Base-by-base conservation (phyloP, 1,140 invertebrate species). In the Cydia strobilella region DNA sequence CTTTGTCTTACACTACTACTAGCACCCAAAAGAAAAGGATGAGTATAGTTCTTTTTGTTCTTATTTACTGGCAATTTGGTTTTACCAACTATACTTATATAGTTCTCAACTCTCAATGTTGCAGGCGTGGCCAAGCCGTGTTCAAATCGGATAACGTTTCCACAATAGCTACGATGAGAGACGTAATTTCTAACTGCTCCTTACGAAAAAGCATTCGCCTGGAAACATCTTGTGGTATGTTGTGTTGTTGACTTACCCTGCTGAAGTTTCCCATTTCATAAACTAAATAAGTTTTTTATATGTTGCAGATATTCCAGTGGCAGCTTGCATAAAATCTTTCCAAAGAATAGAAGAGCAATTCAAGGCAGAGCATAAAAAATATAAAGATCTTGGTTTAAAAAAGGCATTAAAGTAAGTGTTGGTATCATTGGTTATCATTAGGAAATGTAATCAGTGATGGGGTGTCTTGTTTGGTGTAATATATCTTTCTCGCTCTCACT, bases 71-170 rank as follows among this genome's bases (percentile, higher is more conserved):
- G n/a, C n/a, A n/a, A n/a, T n/a, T n/a, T n/a, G n/a, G n/a, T n/a
- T n/a, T n/a, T n/a, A n/a, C n/a, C n/a, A n/a, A n/a, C n/a, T n/a
- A n/a, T n/a, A n/a, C n/a, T n/a, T n/a, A n/a, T n/a, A n/a, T n/a
- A 42, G 10, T 13, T 45, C 42, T 4, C 42, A 54, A 74, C 25
- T 77, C 65, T 74, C 1, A 69, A 27, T 71, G 35, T 31, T 79
- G 35, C 80, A 92, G 90, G 45, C 80, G 87, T 35, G 86, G 89
- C 0, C 74, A 62, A 72, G 89, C 89, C 7, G 71, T 77, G 23
- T 88, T 92, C 73, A 91, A 87, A 80, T 86, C 87, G 0, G 87
- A 92, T 73, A 86, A 92, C 73, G 79, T 92, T 76, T 86, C 90
- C 42, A 86, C 90, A 59, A 84, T 90, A 80, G 76, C 83, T 12